Conservation (phyloP, 2,113 vertebrate genomes). For the Ailurus styani region DNA sequence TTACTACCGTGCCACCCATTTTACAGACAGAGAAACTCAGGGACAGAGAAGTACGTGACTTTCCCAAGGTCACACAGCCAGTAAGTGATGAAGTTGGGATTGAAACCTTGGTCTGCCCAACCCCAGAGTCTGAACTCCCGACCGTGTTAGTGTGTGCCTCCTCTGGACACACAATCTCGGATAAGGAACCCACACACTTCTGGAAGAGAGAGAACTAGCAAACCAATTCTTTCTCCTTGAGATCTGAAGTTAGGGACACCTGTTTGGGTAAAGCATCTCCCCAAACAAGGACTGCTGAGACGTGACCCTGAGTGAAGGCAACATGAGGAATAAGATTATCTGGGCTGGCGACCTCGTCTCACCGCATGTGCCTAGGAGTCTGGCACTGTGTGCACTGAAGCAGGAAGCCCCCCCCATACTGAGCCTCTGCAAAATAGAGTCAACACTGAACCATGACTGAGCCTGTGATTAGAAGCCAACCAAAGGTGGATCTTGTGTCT, state of each 20-base stretch:
- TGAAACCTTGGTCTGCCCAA: not conserved
- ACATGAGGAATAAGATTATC: not conserved
- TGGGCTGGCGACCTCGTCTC: not conserved
- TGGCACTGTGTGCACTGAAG: not conserved
- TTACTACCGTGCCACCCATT: not conserved
- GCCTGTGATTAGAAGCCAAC: not conserved
- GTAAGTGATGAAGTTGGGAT: not conserved
- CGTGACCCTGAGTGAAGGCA: not conserved
- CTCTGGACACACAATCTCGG: not conserved
- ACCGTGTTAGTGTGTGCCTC: accelerated
- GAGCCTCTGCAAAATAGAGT: not conserved
- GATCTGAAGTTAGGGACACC: not conserved
- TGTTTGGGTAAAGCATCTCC: not conserved
- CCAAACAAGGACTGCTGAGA: not conserved
- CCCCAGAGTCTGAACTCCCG: not conserved
- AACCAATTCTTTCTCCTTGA: not conserved
- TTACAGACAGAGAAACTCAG: not conserved
- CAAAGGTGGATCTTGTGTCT: not conserved
- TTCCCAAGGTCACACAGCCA: not conserved
- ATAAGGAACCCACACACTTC: not conserved
- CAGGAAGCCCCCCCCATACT: not conserved
- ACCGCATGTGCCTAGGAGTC: accelerated
- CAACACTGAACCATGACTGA: not conserved
- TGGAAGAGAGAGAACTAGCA: not conserved
- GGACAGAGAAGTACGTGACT: not conserved